These are phyloP conservation scores for Hoplias malabaricus DNA, from an alignment of 2,113 vertebrate species.

Conservation along the genomic window DNA sequence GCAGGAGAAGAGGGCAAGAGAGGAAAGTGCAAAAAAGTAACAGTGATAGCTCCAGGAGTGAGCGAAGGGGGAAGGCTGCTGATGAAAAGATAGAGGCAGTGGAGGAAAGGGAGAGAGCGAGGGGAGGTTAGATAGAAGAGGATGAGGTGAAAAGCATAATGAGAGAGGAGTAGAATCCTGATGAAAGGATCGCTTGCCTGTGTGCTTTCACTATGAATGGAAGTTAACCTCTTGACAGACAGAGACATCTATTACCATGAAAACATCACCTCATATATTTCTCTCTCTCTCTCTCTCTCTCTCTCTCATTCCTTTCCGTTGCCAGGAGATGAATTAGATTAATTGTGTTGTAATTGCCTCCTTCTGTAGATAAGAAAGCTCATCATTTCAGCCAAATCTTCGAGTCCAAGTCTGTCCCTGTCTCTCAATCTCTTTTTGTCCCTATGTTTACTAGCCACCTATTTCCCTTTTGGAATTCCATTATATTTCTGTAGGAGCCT, in stretches of 20 bases:
- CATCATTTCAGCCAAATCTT: conserved; percentile 42
- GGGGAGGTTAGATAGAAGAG: conserved; percentile 1
- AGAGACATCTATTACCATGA: conserved; percentile 39
- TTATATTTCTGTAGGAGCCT: neutral
- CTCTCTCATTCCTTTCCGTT: conserved; percentile 14
- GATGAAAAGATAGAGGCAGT: conserved; percentile 5
- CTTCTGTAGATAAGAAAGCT: conserved; percentile 41
- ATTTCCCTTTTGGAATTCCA: neutral
- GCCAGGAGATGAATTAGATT: conserved; percentile 46
- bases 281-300: neutral
- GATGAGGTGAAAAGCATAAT: conserved; percentile 35
- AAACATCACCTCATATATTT: conserved; percentile 23
- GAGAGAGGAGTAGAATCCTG: conserved; percentile 34
- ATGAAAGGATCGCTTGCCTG: conserved; percentile 25
- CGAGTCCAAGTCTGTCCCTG: neutral
- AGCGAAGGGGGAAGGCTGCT: neutral
- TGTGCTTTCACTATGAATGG: conserved; percentile 35
- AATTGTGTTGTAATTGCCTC: conserved; percentile 46
- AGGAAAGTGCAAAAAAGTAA: neutral
- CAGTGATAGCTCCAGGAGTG: neutral
- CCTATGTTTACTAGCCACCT: neutral
- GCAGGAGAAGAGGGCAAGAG: neutral
- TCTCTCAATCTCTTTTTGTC: neutral
- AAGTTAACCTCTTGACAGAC: conserved; percentile 42
- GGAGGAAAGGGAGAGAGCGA: neutral